Evolutionary conservation across 53 echinoderm and acorn worm genomes (phyloP).

Genomic region (Patiria pectinifera): DNA sequence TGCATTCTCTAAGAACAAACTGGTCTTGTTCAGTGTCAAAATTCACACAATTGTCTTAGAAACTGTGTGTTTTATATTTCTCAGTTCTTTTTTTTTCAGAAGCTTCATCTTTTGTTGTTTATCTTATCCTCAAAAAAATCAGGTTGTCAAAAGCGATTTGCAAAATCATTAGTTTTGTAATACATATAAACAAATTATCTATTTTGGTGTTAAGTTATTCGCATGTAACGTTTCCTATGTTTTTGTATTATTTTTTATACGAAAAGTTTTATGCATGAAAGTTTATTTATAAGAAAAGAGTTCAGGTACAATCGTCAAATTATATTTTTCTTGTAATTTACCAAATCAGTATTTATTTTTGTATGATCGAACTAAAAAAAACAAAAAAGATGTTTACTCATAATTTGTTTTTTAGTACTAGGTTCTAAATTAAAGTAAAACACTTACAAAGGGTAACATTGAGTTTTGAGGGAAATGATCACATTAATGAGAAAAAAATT

Average conservation of each 20-base stretch:
- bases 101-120: no score
- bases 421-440: not conserved
- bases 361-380: not conserved
- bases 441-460: not conserved
- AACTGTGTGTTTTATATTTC: no score
- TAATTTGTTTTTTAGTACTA: no score
- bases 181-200: not conserved
- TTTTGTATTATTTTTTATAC: not conserved
- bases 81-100: no score
- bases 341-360: not conserved
- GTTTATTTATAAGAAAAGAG: not conserved
- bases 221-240: not conserved
- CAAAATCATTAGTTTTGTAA: no score
- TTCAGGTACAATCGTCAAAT: not conserved
- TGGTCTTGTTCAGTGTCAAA: no score
- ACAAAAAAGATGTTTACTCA: not conserved
- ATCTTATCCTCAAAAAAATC: no score
- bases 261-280: slow-evolving; percentile 6
- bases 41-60: no score
- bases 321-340: not conserved
- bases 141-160: no score
- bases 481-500: not conserved
- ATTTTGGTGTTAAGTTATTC: not conserved
- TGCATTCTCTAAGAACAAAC: no score
- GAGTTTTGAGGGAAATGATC: not conserved